phyloP scores from a whole-genome alignment of 2,113 vertebrate species.

The Pampusana beccarii region DNA sequence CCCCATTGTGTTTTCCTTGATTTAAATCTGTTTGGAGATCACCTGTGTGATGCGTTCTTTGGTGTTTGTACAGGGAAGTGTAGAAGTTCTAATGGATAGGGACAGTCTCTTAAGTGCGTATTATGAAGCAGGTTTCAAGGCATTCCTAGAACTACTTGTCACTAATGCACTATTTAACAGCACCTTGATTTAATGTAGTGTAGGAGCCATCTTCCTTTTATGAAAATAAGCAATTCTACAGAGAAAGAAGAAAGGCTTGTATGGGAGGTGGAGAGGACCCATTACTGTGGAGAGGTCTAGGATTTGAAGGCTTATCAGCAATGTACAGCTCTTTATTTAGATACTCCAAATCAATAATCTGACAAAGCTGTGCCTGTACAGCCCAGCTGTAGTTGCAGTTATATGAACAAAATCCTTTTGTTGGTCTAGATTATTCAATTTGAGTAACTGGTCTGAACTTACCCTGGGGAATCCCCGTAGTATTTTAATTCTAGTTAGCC shows the following conservation, averaged over 20 bases:
- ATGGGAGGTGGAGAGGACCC: not conserved
- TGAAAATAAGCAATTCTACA: not conserved
- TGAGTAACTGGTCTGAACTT: not conserved
- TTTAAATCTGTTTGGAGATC: not conserved
- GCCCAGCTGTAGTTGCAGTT: not conserved
- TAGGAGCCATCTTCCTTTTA: not conserved
- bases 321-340: slow-evolving; percentile 3
- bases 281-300: not conserved
- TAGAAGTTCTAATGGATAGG: not conserved
- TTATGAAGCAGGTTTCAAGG: slow-evolving; percentile 9
- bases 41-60: not conserved
- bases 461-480: not conserved
- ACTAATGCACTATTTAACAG: slow-evolving; percentile 50
- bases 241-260: not conserved
- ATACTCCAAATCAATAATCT: slow-evolving; percentile 9
- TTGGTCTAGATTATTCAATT: not conserved
- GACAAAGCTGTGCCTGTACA: not conserved
- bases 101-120: not conserved
- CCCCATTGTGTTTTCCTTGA: not conserved
- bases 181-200: not conserved
- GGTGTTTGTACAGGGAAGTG: not conserved
- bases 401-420: not conserved
- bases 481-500: not conserved
- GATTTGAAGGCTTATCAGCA: not conserved
- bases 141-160: slow-evolving; percentile 37